Evolutionary conservation across 2,797 vertebrate genomes (phyloP).

Genomic region (Sylvia borin): DNA sequence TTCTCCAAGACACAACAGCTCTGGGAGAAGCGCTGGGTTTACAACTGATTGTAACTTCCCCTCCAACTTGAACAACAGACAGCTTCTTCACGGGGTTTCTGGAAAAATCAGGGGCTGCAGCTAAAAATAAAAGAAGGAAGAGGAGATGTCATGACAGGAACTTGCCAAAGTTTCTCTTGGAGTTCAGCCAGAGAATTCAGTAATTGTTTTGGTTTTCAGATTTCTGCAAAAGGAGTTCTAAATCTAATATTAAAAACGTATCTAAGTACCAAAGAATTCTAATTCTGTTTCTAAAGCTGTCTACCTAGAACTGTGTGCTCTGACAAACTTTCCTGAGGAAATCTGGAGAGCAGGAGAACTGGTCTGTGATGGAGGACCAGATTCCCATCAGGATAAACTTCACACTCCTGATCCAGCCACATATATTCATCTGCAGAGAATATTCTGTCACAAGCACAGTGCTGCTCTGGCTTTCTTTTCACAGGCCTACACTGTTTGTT

Average conservation of each 20-base stretch:
- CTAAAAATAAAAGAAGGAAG: slow-evolving; percentile 62
- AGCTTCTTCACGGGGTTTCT: slow-evolving; percentile 81
- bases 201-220: background rate
- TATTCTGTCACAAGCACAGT: background rate
- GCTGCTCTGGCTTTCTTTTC: background rate
- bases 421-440: background rate
- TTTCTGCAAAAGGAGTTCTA: background rate
- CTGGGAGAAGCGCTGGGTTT: slow-evolving; percentile 84
- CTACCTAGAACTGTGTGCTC: background rate
- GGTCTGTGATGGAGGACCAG: fast-evolving
- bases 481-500: background rate
- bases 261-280: background rate
- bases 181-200: background rate
- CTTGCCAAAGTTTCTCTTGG: background rate
- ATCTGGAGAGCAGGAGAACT: background rate
- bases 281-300: background rate
- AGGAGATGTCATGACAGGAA: background rate
- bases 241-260: background rate
- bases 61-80: slow-evolving; percentile 83
- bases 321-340: background rate
- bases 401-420: background rate
- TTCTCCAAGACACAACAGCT: slow-evolving; percentile 84
- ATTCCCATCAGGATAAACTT: background rate
- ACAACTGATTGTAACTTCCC: slow-evolving; percentile 82
- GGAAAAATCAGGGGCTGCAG: slow-evolving; percentile 86